Conservation (phyloP, 2,797 vertebrate species). For the Squalus acanthias region DNA sequence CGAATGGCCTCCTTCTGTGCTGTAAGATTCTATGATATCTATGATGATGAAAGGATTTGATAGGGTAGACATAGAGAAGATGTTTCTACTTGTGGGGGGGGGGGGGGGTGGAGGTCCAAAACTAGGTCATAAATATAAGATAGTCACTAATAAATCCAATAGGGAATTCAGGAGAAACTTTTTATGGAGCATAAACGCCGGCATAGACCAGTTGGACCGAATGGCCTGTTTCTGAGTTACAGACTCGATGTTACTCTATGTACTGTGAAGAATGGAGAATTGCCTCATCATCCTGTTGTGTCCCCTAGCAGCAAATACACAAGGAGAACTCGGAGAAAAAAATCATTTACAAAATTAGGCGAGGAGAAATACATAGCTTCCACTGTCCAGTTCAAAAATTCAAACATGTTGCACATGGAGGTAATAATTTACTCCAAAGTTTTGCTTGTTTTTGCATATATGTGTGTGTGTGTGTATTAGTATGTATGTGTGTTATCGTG, state of each 20-base stretch:
- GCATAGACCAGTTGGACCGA: background rate
- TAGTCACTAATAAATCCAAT: background rate
- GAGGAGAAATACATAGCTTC: background rate
- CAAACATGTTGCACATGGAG: background rate
- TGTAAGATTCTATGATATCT: no score
- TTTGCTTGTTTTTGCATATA: background rate
- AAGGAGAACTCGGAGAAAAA: background rate
- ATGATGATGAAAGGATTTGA: background rate
- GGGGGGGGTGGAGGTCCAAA: no score
- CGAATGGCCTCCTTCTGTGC: no score
- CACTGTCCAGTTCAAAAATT: background rate
- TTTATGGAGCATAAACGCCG: background rate
- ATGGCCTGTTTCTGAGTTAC: background rate
- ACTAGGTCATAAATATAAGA: background rate
- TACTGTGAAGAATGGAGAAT: background rate
- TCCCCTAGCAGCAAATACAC: no score
- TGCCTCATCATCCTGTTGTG: background rate
- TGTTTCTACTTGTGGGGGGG: background rate
- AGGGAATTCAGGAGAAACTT: background rate
- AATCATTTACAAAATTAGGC: background rate
- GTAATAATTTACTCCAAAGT: background rate
- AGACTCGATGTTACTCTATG: background rate
- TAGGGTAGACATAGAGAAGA: background rate
- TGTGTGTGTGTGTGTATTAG: no score
- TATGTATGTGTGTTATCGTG: background rate